phyloP scores from a whole-genome alignment of 2,113 vertebrate genomes.

The Campylomormyrus tamandua region DNA sequence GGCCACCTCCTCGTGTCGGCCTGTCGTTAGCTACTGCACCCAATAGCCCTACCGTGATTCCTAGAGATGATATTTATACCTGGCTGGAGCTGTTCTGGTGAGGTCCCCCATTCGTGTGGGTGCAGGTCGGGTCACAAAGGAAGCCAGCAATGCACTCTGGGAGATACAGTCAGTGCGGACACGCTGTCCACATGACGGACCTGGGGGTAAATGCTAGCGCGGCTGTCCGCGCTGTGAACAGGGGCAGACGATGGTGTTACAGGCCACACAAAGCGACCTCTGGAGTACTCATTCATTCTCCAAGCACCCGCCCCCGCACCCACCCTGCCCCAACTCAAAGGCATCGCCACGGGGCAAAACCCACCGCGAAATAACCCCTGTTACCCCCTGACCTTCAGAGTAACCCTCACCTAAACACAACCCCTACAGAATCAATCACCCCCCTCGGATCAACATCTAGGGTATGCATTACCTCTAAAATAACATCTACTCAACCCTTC shows the following conservation, averaged over 20 bases:
- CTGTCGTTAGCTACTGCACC: not conserved
- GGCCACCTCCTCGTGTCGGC: conserved; percentile 76
- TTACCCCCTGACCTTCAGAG: not conserved
- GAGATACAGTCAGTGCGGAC: not conserved
- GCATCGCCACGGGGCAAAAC: not conserved
- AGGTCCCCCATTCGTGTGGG: not conserved
- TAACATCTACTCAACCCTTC: not conserved
- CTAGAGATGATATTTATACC: not conserved
- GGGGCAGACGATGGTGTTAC: not conserved
- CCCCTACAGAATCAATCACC: not conserved
- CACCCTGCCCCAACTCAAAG: not conserved
- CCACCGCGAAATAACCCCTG: not conserved
- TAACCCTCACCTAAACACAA: not conserved
- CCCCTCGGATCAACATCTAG: not conserved
- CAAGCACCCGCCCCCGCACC: not conserved
- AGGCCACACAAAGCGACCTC: not conserved
- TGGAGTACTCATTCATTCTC: not conserved
- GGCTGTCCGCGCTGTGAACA: not conserved
- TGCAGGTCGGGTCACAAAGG: not conserved
- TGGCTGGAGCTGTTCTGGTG: no score
- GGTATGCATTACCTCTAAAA: not conserved
- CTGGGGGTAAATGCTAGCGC: not conserved
- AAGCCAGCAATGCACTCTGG: not conserved
- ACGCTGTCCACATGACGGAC: not conserved
- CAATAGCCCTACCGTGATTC: not conserved